Conservation (phyloP, 2,797 vertebrate genomes). For the Poecilia picta region DNA sequence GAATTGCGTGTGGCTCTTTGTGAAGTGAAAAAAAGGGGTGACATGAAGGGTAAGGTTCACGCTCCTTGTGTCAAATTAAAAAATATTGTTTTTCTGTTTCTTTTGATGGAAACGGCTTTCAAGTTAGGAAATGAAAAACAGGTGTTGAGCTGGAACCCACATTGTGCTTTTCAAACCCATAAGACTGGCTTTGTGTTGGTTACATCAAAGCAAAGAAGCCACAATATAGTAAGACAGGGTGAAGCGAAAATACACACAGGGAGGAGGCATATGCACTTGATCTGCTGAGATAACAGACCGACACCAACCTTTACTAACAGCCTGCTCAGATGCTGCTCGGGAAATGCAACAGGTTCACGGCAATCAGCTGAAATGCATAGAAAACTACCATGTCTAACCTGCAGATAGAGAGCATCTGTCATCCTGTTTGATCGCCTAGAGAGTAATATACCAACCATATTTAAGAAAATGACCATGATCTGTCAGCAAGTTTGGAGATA, state of each 20-base stretch:
- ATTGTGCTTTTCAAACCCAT: constrained; percentile 85
- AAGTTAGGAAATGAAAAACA: constrained; percentile 98
- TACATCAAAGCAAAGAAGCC: constrained; percentile 90
- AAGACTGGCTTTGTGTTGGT: constrained; percentile 79
- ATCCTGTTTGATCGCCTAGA: neutral
- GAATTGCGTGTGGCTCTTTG: constrained; percentile 15
- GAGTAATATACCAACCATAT: neutral
- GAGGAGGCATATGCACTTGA: constrained; percentile 39
- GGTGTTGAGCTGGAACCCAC: constrained; percentile 90
- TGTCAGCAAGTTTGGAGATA: neutral
- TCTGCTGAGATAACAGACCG: constrained; percentile 40
- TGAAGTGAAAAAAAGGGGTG: constrained; percentile 38
- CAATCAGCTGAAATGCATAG: neutral
- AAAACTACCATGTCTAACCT: neutral
- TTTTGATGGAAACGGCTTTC: constrained; percentile 96
- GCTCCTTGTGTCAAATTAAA: constrained; percentile 86
- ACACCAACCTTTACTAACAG: constrained; percentile 17
- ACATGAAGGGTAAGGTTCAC: constrained; percentile 66
- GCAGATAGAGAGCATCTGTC: neutral
- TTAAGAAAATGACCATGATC: neutral
- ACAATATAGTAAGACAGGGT: constrained; percentile 78
- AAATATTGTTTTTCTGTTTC: constrained; percentile 88
- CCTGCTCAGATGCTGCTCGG: neutral
- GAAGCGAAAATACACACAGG: constrained; percentile 60
- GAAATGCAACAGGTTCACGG: constrained; percentile 10